Percentiles rank a stretch among this genome's conserved stretches.
Evolutionary conservation across 2,113 vertebrate genomes (phyloP).

Genomic region (Camelus dromedarius): DNA sequence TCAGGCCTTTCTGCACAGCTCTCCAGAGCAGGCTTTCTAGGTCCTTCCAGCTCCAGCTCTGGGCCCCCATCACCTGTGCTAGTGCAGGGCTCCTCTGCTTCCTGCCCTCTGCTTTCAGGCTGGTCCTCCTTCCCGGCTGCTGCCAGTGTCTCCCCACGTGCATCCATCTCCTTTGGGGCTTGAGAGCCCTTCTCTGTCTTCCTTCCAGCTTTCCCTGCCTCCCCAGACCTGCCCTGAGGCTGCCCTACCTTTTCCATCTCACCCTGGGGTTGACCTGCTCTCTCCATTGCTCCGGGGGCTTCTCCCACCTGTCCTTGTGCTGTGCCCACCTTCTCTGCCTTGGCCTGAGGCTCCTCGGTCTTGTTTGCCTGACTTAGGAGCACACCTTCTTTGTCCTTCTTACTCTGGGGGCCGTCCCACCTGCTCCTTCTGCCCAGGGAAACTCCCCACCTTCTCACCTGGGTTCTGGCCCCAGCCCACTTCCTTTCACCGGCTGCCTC

Average conservation of each 20-base stretch:
- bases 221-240: not conserved
- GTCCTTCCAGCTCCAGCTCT: rapidly evolving
- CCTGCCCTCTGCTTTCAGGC: not conserved
- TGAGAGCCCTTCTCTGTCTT: not conserved
- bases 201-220: rapidly evolving
- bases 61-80: rapidly evolving
- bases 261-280: not conserved
- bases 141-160: rapidly evolving
- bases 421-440: slow-evolving; percentile 43
- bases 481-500: not conserved
- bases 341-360: not conserved
- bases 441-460: slow-evolving; percentile 47
- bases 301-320: not conserved
- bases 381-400: not conserved
- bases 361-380: rapidly evolving
- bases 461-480: not conserved
- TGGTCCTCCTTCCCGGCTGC: not conserved
- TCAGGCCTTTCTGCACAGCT: rapidly evolving
- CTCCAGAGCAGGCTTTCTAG: not conserved
- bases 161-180: not conserved
- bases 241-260: not conserved
- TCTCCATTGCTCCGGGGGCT: rapidly evolving
- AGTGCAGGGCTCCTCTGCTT: rapidly evolving
- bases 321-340: not conserved
- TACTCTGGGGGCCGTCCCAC: not conserved